Evolutionary conservation across 2,113 vertebrate genomes (phyloP).

Genomic region (Synchiropus splendidus): DNA sequence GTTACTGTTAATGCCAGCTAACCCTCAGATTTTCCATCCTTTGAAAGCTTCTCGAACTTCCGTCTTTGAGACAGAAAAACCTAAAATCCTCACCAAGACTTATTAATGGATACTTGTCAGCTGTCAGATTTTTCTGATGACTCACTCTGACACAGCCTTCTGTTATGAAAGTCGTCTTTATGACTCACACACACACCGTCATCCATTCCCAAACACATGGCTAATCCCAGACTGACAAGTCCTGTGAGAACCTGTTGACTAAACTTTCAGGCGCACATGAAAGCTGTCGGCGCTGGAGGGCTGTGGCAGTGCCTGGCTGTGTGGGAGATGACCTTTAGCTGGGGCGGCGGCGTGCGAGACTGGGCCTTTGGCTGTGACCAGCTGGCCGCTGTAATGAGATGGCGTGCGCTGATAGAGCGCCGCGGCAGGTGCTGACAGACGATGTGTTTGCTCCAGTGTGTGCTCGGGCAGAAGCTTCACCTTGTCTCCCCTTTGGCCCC

Average conservation of each 20-base stretch:
- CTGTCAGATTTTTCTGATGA: constrained; percentile 35
- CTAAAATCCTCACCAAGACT: neutral
- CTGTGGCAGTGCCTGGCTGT: constrained; percentile 16
- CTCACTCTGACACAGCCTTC: constrained; percentile 20
- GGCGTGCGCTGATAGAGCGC: constrained; percentile 52
- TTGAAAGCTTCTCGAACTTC: constrained; percentile 5
- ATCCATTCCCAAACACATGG: constrained; percentile 3
- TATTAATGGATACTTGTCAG: constrained; percentile 35
- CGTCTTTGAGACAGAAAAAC: too few relatives aligned
- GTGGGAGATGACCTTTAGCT: constrained; percentile 57
- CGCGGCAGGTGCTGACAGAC: constrained; percentile 56
- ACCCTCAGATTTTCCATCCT: too few relatives aligned
- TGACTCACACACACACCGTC: constrained; percentile 22
- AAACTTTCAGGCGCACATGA: too few relatives aligned
- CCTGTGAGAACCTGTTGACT: constrained; percentile 31
- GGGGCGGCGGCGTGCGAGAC: constrained; percentile 29
- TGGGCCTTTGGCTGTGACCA: constrained; percentile 60
- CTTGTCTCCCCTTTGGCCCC: constrained; percentile 38
- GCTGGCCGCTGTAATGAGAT: constrained; percentile 68
- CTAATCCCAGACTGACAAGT: constrained; percentile 9
- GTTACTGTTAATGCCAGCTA: too few relatives aligned
- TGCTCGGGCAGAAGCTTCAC: constrained; percentile 8
- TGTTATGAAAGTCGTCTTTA: constrained; percentile 30
- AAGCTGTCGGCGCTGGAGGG: neutral
- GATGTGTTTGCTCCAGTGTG: neutral